Base-by-base conservation (phyloP, 2,797 vertebrate species). In the Lepus townsendii region DNA sequence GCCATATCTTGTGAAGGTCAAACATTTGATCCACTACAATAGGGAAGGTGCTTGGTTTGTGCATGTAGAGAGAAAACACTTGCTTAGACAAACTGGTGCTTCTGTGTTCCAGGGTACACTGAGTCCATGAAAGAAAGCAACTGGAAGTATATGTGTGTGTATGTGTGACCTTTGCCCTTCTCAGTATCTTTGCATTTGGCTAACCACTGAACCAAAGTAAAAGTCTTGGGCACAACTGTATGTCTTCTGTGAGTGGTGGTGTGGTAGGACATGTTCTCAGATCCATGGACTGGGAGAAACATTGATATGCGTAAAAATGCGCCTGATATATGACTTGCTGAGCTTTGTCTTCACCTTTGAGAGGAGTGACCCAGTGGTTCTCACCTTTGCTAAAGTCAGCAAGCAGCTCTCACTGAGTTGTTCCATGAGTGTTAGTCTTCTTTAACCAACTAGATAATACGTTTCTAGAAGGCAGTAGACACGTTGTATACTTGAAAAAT, bases 1-100 rank as follows among this genome's bases (percentile, higher is more conserved):
- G 93, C 93, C 75, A 35, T 82, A 89, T 57, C 47, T 96, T 80
- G 97, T 8, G 75, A 96, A 93, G 60, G 85, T 63, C 86, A 69
- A 78, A 90, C 93, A 62, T 90, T 89, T 88, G 94, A 72, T 93
- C 92, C 84, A 42, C 96, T 92, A 94, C 83, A 96, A 95, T 68
- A 76, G 72, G 66, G 57, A 71, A 77, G 88, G 14, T 27, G 93
- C 65, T 96, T 79, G 42, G 76, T 97, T 94, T 96, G 50, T 76
- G 54, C 80, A 80, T 89, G 57, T 94, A 73, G 71, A 65, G 17
- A 97, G 76, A 96, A 47, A 88, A 17, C 91, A 4, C 69, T 90
- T 76, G 87, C 47, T 91, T 20, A 42, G 7, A 93, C 17, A 54
- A 42, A 54, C 83, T 78, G 66, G 76, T 90, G 71, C 83, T 94